Evolutionary conservation across 1,140 invertebrate genomes (phyloP), one percentile per base, ranked within the genome.

Genomic region (Plectrocnemia conspersa): DNA sequence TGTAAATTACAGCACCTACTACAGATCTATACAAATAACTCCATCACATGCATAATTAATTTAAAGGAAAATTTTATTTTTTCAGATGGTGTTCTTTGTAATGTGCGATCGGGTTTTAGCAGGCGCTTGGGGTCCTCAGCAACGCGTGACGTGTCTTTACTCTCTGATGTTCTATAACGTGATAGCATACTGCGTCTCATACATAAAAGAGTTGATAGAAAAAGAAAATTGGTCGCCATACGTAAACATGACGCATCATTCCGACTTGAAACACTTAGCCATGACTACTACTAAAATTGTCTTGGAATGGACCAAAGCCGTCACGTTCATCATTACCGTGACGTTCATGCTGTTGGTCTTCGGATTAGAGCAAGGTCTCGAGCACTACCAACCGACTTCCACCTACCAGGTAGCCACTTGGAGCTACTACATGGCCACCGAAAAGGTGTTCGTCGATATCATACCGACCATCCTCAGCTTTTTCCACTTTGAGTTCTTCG

Each of bases 131-230:
- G 68, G 81, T 33, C 74, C 76, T 0, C 75, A 81, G 32, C 82
- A 85, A 50, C 70, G 75, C 29, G 71, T 86, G 18, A 86, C 84
- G 0, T 79, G 79, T 16, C 75, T 89, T 7, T 89, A 89, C 66
- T 84, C 84, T 0, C 71, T 89, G 2, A 85, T 88, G 81, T 88
- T 89, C 69, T 88, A 87, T 73, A 88, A 88, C 65, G 85, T 88
- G 1, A 74, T 87, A 44, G 82, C 85, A 0, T 88, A 89, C 68
- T 86, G 84, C 55, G 78, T 87, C 0, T 77, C 78, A 52, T 89
- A 89, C 66, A 79, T 86, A 7, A 81, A 82, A 61, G 84, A 87
- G 66, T 72, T 88, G 1, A 76, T 84, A 33, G 80, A 82, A 36
- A 86, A 86, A 62, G 82, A 86, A 64, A 83, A 87, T 66, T 88